Base-by-base conservation (phyloP, 2,797 vertebrate species). In the Aratinga solstitialis region DNA sequence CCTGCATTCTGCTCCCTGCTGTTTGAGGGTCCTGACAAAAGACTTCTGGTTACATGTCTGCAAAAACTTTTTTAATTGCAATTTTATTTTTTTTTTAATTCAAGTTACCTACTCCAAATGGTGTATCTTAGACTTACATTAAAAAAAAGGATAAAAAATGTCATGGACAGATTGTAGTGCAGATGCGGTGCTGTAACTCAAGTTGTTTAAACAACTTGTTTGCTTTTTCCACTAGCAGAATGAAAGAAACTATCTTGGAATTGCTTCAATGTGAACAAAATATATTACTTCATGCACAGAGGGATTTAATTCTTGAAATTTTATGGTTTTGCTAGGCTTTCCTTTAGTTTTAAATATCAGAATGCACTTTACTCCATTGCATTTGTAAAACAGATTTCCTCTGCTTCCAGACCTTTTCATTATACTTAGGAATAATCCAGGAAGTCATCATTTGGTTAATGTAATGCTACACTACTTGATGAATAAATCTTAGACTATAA, bases 1-100 rank as follows among this genome's bases (percentile, higher is more conserved):
- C 10, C 21, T 3, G 0, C 13, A 26, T 20, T 38, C 4, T 22
- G 11, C 4, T 67, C 15, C 13, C 21, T 17, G 69, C 0, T 38
- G 8, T 38, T 65, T 78, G 36, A 89, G 26, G 24, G 21, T 51
- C 19, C 23, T 71, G 34, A 68, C 0, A 58, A 53, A 81, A 45
- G 8, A 18, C 2, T 43, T 76, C 54, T 77, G 10, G 2, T 43
- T 77, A 48, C 4, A 56, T 45, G 5, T 63, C 5, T 63, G 30
- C 4, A 56, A 74, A 92, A 83, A 38, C 1, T 3, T 43, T 56
- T 83, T 73, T 13, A 30, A 30, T 30, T 13, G 8, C n/a, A 20
- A 6, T 47, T 22, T 79, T 53, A 24, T 30, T 2, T 40, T 45
- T 45, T 45, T 40, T 69, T 13, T 3, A 36, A 42, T 72, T 8